Conservation (phyloP, 2,888 invertebrate genomes). For the Cryptocephalus moraei region DNA sequence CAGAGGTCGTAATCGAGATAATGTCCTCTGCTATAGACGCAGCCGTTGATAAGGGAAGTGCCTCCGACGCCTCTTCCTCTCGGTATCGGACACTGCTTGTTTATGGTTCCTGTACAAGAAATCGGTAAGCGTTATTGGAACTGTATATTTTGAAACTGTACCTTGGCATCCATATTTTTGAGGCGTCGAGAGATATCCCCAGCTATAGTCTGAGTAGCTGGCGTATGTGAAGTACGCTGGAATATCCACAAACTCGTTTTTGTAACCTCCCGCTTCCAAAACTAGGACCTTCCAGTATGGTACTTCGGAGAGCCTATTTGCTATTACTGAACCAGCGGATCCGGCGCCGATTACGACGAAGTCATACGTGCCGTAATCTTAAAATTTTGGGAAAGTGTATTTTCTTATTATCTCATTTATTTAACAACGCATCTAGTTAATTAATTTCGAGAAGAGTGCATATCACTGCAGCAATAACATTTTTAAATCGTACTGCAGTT, state of each 20-base stretch:
- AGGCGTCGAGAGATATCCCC: slow-evolving; percentile 60
- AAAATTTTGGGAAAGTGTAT: no score
- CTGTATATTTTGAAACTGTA: slow-evolving; percentile 14
- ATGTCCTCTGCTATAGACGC: slow-evolving; percentile 40
- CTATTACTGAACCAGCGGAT: neutral
- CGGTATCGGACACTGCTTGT: slow-evolving; percentile 29
- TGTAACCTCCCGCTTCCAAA: neutral
- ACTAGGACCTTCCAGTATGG: neutral
- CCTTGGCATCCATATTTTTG: slow-evolving; percentile 52
- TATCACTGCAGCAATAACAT: no score
- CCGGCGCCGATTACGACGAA: neutral
- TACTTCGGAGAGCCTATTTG: neutral
- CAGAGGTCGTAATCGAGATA: slow-evolving; percentile 39
- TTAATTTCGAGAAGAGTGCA: no score
- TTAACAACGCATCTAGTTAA: no score
- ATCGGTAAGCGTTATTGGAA: neutral
- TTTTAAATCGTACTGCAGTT: no score
- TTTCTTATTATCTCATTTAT: no score
- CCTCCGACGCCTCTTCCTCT: slow-evolving; percentile 44
- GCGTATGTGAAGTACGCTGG: neutral
- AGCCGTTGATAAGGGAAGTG: slow-evolving; percentile 39
- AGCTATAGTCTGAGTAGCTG: slow-evolving; percentile 42
- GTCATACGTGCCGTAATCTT: neutral
- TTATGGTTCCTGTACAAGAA: slow-evolving; percentile 17
- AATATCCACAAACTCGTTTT: slow-evolving; percentile 3